Conservation (phyloP, 2,113 vertebrate genomes). For the Centrocercus urophasianus region DNA sequence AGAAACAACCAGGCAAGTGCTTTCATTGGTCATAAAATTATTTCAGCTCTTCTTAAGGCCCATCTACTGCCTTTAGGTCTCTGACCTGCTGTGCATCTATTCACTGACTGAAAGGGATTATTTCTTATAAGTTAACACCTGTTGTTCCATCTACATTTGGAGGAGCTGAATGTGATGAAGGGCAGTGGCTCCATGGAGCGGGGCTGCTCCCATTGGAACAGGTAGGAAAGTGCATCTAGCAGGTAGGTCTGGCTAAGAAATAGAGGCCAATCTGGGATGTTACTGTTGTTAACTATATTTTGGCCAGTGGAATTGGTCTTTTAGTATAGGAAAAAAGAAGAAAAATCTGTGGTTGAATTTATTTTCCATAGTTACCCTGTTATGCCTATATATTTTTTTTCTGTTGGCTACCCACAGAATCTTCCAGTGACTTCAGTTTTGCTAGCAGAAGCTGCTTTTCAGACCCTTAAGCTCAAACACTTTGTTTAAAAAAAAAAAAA, state of each 20-base stretch:
- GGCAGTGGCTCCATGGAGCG: no score
- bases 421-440: neutral
- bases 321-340: neutral
- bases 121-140: neutral
- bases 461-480: neutral
- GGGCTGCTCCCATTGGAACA: no score
- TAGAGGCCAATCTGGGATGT: neutral
- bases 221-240: no score
- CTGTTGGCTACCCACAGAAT: neutral
- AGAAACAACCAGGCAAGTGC: neutral
- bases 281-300: neutral
- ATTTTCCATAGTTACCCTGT: neutral
- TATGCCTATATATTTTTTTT: neutral
- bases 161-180: neutral
- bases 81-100: slow-evolving; percentile 28
- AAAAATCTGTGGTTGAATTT: neutral
- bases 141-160: neutral
- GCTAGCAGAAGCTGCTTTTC: slow-evolving; percentile 9
- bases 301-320: neutral
- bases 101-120: neutral
- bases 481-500: neutral
- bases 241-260: neutral
- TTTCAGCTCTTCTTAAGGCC: slow-evolving; percentile 21
- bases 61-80: slow-evolving; percentile 13
- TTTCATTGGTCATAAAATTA: slow-evolving; percentile 41